Evolutionary conservation across 2,888 invertebrate genomes (phyloP).

Genomic region (Oasisia sp.): DNA sequence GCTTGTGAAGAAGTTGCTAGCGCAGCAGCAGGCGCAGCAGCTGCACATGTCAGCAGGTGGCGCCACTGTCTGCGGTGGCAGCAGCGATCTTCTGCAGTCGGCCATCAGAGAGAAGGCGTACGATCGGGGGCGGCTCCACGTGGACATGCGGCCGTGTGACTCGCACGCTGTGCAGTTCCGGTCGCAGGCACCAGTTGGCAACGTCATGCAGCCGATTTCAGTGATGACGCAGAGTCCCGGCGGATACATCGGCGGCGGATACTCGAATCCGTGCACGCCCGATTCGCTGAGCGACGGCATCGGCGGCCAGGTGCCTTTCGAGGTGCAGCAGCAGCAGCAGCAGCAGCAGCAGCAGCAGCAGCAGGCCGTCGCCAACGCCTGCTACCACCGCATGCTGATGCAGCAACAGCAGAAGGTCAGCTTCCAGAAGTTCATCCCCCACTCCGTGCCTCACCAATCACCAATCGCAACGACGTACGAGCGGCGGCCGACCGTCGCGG

Average conservation of each 20-base stretch:
- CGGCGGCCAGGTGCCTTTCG: not conserved
- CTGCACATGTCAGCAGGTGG: not conserved
- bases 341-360: not conserved
- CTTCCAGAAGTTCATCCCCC: not conserved
- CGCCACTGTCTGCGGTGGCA: not conserved
- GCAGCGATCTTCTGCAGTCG: not conserved
- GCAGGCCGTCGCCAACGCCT: not conserved
- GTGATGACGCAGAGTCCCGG: constrained; percentile 18
- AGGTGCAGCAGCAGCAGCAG: not conserved
- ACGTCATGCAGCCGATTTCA: not conserved
- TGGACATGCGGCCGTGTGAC: constrained; percentile 7
- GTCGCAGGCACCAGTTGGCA: not conserved
- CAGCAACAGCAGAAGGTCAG: not conserved
- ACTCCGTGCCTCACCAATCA: constrained; percentile 22
- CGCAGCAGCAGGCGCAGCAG: constrained; percentile 17
- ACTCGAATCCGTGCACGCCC: constrained; percentile 17
- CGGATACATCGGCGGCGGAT: not conserved
- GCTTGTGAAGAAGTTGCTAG: not conserved
- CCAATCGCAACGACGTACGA: constrained; percentile 26
- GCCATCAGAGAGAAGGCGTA: not conserved
- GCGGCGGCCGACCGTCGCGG: constrained; percentile 20
- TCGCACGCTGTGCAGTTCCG: constrained; percentile 14
- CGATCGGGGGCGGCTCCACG: not conserved
- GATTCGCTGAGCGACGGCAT: not conserved
- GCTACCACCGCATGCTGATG: not conserved